Base-by-base conservation (phyloP, 2,113 vertebrate genomes). In the Choloepus hoffmanni region DNA sequence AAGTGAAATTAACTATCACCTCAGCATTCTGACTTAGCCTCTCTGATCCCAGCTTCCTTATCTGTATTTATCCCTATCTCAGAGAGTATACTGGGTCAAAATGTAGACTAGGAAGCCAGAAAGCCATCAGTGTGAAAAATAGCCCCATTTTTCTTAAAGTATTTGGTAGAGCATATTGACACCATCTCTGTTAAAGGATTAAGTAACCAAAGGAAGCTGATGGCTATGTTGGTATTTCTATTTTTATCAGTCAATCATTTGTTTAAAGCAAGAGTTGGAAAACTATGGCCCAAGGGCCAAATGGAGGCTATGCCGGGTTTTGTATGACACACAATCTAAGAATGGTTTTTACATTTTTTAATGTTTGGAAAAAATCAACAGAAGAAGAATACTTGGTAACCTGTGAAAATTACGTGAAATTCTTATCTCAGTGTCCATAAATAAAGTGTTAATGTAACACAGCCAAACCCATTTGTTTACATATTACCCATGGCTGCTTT, bases 361-460 rank as follows among this genome's bases (percentile, higher is more conserved):
- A 72, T 63, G 3, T 16, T 40, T 84, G 26, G 24, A 28, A 97
- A 68, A 68, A n/a, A 67, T 76, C 74, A 43, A 68, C 55, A 43
- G 26, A 67, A 76, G 19, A 55, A 36, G 12, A 79, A 62, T 60
- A 89, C 40, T 78, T 92, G 77, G 40, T 26, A 26, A 73, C 72
- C 77, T 50, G 33, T 73, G 95, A 89, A 83, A 87, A 70, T 55
- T 33, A 58, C 16, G 23, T 30, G 50, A 72, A 76, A 33, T 87
- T 89, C 36, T 60, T 70, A 89, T 79, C 62, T 72, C 76, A 36
- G 55, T 28, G 40, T 48, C 53, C 53, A 21, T 76, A 90, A 81
- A 85, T 89, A 68, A 94, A 93, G 74, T 89, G 89, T 94, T 86
- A 79, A 50, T 90, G 70, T 74, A 48, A 91, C 33, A 30, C 0